These are phyloP conservation scores for Xylota sylvarum DNA, from an alignment of 2,888 invertebrate genomes.

Conservation along the genomic window DNA sequence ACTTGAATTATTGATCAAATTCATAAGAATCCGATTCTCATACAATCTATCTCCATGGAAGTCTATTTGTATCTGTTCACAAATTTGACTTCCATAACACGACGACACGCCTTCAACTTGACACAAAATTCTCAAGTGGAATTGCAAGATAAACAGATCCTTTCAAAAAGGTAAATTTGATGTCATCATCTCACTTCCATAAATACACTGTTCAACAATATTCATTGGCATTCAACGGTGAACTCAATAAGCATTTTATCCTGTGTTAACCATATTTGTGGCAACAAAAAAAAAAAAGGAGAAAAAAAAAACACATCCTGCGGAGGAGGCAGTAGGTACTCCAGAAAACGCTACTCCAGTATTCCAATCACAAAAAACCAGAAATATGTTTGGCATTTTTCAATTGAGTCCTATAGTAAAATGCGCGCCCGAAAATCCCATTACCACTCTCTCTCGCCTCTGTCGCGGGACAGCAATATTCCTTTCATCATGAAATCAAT, in stretches of 20 bases:
- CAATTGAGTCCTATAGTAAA: conserved; percentile 36
- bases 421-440: conserved; percentile 47
- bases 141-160: conserved; percentile 65
- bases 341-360: conserved; percentile 28
- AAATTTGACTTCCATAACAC: conserved; percentile 32
- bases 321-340: neutral
- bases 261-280: conserved; percentile 54
- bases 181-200: conserved; percentile 7
- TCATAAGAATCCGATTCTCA: neutral
- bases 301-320: conserved; percentile 22
- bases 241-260: conserved; percentile 36
- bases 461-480: conserved; percentile 47
- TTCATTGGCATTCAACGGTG: conserved; percentile 54
- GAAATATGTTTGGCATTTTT: conserved; percentile 72
- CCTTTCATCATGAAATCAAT: conserved; percentile 74
- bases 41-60: neutral
- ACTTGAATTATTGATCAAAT: conserved; percentile 10
- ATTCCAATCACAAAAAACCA: conserved; percentile 61
- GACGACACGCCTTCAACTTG: conserved; percentile 1
- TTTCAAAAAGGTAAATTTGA: conserved; percentile 63
- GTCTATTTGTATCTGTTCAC: conserved; percentile 6
- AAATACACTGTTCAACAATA: conserved; percentile 14
- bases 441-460: conserved; percentile 29
- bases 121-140: conserved; percentile 38
- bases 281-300: neutral